Conservation (phyloP, 1,140 invertebrate species). For the Eupristina koningsbergeri region DNA sequence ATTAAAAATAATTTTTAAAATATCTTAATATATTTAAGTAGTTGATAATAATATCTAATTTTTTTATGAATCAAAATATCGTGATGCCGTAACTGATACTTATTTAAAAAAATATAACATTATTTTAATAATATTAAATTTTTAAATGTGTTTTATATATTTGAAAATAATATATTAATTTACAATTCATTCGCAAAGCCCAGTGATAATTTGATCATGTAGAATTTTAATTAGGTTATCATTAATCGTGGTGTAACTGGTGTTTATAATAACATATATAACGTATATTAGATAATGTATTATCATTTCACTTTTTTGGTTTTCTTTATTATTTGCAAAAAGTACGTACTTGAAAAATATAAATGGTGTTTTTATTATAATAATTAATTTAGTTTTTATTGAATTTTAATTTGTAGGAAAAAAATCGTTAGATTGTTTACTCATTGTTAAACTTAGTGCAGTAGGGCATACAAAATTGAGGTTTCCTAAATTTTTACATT, state of each 20-base stretch:
- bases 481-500: slow-evolving; percentile 24
- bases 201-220: slow-evolving; percentile 32
- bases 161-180: slow-evolving; percentile 8
- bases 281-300: slow-evolving; percentile 11
- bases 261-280: slow-evolving; percentile 17
- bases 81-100: neutral
- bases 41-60: too few relatives aligned
- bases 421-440: slow-evolving; percentile 10
- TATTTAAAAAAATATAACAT: neutral
- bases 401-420: neutral
- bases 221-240: slow-evolving; percentile 31
- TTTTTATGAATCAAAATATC: neutral
- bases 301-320: slow-evolving; percentile 18
- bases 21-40: too few relatives aligned
- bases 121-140: neutral
- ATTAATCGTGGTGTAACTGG: slow-evolving; percentile 24
- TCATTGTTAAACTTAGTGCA: slow-evolving; percentile 37
- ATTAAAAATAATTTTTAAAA: too few relatives aligned
- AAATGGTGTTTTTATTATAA: neutral
- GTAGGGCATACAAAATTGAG: slow-evolving; percentile 39
- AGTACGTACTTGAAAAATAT: slow-evolving; percentile 8
- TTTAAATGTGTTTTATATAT: neutral
- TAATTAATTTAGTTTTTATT: slow-evolving; percentile 2
- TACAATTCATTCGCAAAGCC: slow-evolving; percentile 5
- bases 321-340: slow-evolving; percentile 8